Evolutionary conservation across 2,888 invertebrate species (phyloP).

Genomic region (Mimachlamys varia): DNA sequence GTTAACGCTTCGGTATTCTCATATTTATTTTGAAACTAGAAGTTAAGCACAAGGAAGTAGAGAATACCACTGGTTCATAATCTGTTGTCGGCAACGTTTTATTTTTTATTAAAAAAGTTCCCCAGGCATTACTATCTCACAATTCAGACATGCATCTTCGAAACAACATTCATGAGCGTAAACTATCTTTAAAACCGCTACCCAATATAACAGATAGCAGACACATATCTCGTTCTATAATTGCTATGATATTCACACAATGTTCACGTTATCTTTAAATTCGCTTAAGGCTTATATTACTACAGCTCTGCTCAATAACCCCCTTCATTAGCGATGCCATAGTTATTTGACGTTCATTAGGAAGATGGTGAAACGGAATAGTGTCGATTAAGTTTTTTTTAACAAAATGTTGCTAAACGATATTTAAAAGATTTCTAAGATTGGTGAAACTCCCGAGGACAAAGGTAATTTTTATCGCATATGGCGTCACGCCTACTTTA

Average conservation of each 20-base stretch:
- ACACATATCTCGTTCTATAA: not conserved
- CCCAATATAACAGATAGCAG: not conserved
- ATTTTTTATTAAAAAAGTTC: too few species aligned
- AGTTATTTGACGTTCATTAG: not conserved
- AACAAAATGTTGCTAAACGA: not conserved
- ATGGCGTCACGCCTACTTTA: too few species aligned
- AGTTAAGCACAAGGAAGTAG: too few species aligned
- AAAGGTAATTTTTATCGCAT: not conserved
- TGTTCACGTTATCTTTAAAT: not conserved
- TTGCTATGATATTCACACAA: not conserved
- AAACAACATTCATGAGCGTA: not conserved
- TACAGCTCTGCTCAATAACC: not conserved
- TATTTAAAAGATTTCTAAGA: not conserved
- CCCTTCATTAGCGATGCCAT: not conserved
- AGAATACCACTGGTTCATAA: too few species aligned
- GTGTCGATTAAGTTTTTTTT: not conserved
- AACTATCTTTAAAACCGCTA: not conserved
- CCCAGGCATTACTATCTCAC: too few species aligned
- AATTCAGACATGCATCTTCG: not conserved
- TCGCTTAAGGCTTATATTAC: not conserved
- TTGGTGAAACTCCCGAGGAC: not conserved
- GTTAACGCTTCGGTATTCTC: too few species aligned
- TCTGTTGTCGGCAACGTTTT: too few species aligned
- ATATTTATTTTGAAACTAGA: too few species aligned
- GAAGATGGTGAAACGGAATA: too few species aligned